Conservation (phyloP, 35 echinoderm and acorn worm genomes). For the Eucidaris tribuloides region DNA sequence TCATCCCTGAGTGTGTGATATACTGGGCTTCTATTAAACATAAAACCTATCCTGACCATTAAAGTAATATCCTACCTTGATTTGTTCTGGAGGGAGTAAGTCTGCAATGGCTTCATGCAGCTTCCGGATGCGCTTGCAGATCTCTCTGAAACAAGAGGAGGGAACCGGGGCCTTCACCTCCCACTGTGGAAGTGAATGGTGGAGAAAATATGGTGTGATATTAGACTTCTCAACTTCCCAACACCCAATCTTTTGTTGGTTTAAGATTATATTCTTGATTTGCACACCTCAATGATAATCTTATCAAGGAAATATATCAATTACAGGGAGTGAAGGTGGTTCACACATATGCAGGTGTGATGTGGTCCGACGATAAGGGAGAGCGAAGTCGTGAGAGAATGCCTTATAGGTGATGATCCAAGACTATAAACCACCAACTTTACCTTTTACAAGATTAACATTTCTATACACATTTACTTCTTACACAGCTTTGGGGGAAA, state of each 20-base stretch:
- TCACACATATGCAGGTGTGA: too few relatives aligned
- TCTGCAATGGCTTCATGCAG: constrained; percentile 93
- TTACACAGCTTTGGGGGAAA: too few relatives aligned
- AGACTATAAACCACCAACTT: too few relatives aligned
- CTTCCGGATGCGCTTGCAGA: constrained; percentile 87
- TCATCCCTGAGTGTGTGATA: too few relatives aligned
- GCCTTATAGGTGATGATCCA: too few relatives aligned
- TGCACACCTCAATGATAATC: not conserved
- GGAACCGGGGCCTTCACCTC: constrained; percentile 98
- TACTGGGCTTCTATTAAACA: too few relatives aligned
- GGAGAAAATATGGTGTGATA: not conserved
- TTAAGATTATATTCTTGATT: not conserved
- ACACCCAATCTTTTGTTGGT: not conserved
- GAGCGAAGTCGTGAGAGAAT: too few relatives aligned
- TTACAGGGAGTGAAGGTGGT: too few relatives aligned
- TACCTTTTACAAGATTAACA: too few relatives aligned
- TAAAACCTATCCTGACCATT: too few relatives aligned
- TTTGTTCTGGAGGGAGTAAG: constrained; percentile 89
- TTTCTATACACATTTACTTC: too few relatives aligned
- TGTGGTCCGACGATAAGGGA: too few relatives aligned
- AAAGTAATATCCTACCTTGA: constrained; percentile 89
- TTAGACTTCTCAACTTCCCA: not conserved
- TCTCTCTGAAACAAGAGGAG: constrained; percentile 90
- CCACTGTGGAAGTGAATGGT: constrained; percentile 58
- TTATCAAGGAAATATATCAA: not conserved